Evolutionary conservation across 1,140 invertebrate genomes (phyloP).

Genomic region (Zaprionus taronus): DNA sequence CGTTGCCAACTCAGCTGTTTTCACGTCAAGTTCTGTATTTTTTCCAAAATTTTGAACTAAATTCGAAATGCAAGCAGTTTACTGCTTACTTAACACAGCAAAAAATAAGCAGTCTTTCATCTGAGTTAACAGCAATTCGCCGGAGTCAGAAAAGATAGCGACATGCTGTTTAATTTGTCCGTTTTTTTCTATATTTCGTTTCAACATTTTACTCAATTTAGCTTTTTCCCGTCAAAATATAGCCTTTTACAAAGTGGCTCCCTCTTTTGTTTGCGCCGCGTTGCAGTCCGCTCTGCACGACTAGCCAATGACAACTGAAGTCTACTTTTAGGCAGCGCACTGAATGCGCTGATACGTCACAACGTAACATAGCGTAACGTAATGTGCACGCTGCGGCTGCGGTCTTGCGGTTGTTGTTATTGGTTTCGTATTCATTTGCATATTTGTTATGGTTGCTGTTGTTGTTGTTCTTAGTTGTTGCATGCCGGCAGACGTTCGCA

Average conservation of each 20-base stretch:
- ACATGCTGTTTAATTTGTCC: neutral
- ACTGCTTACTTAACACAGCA: too few relatives aligned
- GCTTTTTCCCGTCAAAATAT: too few relatives aligned
- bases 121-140: too few relatives aligned
- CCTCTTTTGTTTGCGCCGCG: constrained; percentile 24
- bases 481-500: constrained; percentile 52
- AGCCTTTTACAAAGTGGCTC: too few relatives aligned
- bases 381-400: constrained; percentile 16
- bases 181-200: too few relatives aligned
- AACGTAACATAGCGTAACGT: constrained; percentile 24
- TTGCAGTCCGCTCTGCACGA: constrained; percentile 51
- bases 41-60: too few relatives aligned
- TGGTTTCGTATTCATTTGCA: constrained; percentile 33
- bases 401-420: constrained; percentile 15
- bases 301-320: constrained; percentile 67
- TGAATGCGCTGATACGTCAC: constrained; percentile 37
- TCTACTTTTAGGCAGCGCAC: constrained; percentile 68
- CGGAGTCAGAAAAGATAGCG: too few relatives aligned
- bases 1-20: constrained; percentile 11
- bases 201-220: too few relatives aligned
- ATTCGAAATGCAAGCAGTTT: too few relatives aligned
- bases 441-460: constrained; percentile 23
- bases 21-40: constrained; percentile 25
- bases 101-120: too few relatives aligned
- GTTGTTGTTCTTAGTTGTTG: constrained; percentile 40